These are phyloP conservation scores for Plecturocebus donacophilus DNA, from an alignment of 2,113 vertebrate species.

Conservation along the genomic window DNA sequence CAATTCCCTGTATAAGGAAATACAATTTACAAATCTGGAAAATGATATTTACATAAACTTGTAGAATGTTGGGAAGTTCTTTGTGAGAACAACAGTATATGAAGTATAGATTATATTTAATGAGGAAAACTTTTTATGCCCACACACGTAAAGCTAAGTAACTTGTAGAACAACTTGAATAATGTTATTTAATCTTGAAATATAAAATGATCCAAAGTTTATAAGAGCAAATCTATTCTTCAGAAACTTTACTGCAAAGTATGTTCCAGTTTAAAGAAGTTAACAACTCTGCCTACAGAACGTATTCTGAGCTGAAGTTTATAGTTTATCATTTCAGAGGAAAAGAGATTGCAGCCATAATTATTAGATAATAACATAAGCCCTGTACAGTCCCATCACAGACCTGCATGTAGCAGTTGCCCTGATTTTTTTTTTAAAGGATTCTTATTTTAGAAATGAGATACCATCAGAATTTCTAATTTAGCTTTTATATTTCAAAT, in stretches of 20 bases:
- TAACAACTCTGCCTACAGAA: background rate
- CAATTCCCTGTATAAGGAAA: background rate
- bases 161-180: background rate
- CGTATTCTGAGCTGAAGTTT: background rate
- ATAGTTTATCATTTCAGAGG: background rate
- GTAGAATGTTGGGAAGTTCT: background rate
- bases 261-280: background rate
- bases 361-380: background rate
- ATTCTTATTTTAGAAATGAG: constrained; percentile 77
- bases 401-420: background rate
- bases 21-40: background rate
- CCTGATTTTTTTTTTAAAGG: constrained; percentile 71
- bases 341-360: background rate
- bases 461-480: constrained; percentile 85
- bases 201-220: background rate
- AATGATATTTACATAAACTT: background rate
- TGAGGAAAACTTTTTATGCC: background rate
- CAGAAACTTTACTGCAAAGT: background rate
- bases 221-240: background rate
- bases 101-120: background rate
- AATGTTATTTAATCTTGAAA: background rate
- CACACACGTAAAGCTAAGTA: background rate
- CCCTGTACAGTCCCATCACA: background rate
- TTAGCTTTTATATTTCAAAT: constrained; percentile 92
- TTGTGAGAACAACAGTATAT: background rate